phyloP scores from a whole-genome alignment of 2,888 invertebrate species.

The Callyntrura guangdongensis region DNA sequence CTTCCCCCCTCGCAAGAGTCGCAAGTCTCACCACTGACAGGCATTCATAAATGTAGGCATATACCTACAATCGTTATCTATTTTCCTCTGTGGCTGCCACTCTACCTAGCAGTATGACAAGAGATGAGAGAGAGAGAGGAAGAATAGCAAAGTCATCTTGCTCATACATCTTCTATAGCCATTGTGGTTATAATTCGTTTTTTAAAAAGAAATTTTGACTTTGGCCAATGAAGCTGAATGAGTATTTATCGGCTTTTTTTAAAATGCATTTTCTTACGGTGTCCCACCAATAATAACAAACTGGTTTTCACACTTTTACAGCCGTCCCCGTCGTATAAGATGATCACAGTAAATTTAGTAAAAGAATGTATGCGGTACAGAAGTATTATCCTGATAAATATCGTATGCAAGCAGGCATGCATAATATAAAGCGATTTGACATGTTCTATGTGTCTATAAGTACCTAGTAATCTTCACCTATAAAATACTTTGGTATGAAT shows the following conservation, averaged over 20 bases:
- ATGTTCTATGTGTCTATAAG: constrained; percentile 12
- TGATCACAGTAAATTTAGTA: not conserved
- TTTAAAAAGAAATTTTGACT: constrained; percentile 20
- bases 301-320: constrained; percentile 77
- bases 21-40: constrained; percentile 47
- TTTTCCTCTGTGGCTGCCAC: constrained; percentile 37
- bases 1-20: constrained; percentile 46
- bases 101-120: constrained; percentile 29
- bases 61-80: constrained; percentile 41
- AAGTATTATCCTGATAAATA: not conserved
- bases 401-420: not conserved
- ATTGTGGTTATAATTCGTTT: constrained; percentile 30
- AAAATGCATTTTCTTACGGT: constrained; percentile 49
- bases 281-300: constrained; percentile 73
- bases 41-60: not conserved
- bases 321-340: constrained; percentile 9
- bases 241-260: constrained; percentile 62
- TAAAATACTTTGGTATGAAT: not conserved
- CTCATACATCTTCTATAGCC: constrained; percentile 29
- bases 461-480: not conserved
- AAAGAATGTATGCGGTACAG: constrained; percentile 16
- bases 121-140: constrained; percentile 25
- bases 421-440: not conserved
- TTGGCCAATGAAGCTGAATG: constrained; percentile 55
- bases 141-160: constrained; percentile 49